Evolutionary conservation across 2,888 invertebrate species (phyloP), one percentile per base, ranked within the genome.

Genomic region (Aphodius sticticus): DNA sequence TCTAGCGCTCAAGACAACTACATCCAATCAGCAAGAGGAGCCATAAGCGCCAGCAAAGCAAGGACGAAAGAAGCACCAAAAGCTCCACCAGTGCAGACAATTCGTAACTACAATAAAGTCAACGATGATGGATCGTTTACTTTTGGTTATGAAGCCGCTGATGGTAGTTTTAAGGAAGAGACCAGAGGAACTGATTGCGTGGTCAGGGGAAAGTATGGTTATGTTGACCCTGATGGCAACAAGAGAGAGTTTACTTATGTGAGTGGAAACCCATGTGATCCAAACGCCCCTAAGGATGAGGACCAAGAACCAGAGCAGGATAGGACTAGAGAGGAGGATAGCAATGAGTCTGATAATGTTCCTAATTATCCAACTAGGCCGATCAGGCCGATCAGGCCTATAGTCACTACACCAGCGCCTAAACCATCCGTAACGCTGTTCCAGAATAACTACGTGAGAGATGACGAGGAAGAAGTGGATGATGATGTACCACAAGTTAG

Each of bases 91-190:
- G 95, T 96, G 0, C 95, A 95, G 89, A 96, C 96, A 15, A 94
- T 95, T 84, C 91, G 95, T 81, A 96, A 96, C 87, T 96, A 95
- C 89, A 96, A 95, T 86, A 95, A 96, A 90, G 92, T 93, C 26
- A 96, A 96, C 88, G 95, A 95, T 86, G 95, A 96, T 84, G 96
- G 96, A 79, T 95, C 95, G 79, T 96, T 95, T 89, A 95, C 95
- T 7, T 96, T 95, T 88, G 95, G 95, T 69, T 96, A 96, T 89
- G 95, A 95, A 89, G 94, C 95, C 0, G 96, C 95, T 12, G 96
- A 96, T 86, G 96, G 96, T 0, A 95, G 95, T 81, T 96, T 96
- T 91, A 96, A 96, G 86, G 96, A 96, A 86, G 96, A 96, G 88
- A 96, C 96, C 3, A 90, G 96, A 80, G 96, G 96, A 76, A 94